These are phyloP conservation scores for Lasioglossum figueresi DNA, from an alignment of 2,888 invertebrate genomes.

Conservation along the genomic window DNA sequence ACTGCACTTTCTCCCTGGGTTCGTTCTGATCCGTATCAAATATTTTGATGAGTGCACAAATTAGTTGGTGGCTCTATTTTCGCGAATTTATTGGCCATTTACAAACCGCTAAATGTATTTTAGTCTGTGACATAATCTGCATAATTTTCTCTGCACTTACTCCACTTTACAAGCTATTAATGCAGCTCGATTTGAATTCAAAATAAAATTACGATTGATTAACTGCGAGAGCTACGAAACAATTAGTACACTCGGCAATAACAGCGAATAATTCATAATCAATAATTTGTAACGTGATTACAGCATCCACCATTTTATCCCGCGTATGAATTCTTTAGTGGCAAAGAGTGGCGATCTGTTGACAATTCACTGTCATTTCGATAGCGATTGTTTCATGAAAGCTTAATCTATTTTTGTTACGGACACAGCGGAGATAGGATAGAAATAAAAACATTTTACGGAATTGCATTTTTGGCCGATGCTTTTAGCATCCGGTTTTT, in stretches of 20 bases:
- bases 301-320: not conserved
- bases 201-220: not conserved
- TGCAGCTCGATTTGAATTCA: not conserved
- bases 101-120: not conserved
- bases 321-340: not conserved
- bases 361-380: not conserved
- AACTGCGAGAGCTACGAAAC: not conserved
- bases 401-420: not conserved
- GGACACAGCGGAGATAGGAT: not conserved
- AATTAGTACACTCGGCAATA: not conserved
- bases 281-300: not conserved
- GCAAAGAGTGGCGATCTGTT: not conserved
- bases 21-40: conserved; percentile 15
- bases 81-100: not conserved
- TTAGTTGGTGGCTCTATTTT: not conserved
- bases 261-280: not conserved
- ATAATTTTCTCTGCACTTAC: not conserved
- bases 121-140: not conserved
- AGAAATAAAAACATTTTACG: not conserved
- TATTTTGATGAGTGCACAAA: not conserved
- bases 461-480: not conserved
- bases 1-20: not conserved
- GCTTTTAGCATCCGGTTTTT: not conserved
- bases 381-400: not conserved
- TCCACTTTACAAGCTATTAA: not conserved